These are phyloP conservation scores for Psilopogon haemacephalus DNA, from an alignment of 2,113 vertebrate species.

Conservation along the genomic window DNA sequence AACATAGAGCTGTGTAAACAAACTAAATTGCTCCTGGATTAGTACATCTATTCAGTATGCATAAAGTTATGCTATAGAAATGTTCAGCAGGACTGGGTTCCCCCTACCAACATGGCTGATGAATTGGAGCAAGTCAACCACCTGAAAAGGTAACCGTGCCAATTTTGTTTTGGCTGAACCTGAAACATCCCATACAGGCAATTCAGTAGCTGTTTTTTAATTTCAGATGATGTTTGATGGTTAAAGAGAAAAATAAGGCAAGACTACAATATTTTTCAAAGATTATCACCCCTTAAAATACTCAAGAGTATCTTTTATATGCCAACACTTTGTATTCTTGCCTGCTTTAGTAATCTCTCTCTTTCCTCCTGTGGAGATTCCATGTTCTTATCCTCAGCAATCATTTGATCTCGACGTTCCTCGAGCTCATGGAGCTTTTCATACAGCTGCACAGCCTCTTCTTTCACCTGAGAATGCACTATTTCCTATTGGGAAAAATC, in stretches of 20 bases:
- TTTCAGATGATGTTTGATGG: background rate
- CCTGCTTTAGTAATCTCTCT: conserved; percentile 89
- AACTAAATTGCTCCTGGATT: background rate
- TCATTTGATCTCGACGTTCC: conserved; percentile 82
- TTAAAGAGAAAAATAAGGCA: background rate
- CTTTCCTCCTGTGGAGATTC: conserved; percentile 90
- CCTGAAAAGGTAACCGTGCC: background rate
- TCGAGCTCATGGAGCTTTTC: conserved; percentile 84
- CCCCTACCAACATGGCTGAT: background rate
- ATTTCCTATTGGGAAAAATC: conserved; percentile 74
- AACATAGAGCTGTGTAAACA: background rate
- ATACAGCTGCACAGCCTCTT: conserved; percentile 84
- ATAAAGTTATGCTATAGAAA: background rate
- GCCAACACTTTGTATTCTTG: conserved; percentile 21
- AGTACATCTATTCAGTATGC: background rate
- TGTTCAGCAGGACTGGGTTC: background rate
- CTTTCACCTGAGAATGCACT: conserved; percentile 85
- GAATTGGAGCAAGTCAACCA: background rate
- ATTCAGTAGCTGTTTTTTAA: background rate
- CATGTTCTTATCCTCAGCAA: conserved; percentile 86
- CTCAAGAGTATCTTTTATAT: background rate
- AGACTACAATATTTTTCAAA: background rate
- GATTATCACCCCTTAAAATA: background rate
- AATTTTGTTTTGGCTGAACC: background rate
- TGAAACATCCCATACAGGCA: background rate